Conservation (phyloP, 2,888 invertebrate species). For the Laspeyria flexula region DNA sequence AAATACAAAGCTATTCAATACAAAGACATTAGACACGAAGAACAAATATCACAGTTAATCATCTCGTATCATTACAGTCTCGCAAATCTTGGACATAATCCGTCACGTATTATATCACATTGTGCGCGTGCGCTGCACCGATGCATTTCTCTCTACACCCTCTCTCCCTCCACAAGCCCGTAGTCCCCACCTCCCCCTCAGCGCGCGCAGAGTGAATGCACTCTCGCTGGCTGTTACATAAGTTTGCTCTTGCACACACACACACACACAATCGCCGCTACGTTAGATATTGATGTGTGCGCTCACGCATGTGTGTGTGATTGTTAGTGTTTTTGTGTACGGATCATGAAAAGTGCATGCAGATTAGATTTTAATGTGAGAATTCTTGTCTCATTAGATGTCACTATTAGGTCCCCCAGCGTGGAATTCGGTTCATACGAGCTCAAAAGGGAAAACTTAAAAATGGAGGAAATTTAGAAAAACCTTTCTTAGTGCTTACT, state of each 20-base stretch:
- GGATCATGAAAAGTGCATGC: constrained; percentile 53
- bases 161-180: constrained; percentile 14
- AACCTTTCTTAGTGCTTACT: no score
- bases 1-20: no score
- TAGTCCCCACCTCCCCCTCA: constrained; percentile 32
- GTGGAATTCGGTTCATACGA: no score
- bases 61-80: constrained; percentile 44
- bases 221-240: constrained; percentile 78
- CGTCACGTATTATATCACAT: constrained; percentile 52
- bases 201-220: constrained; percentile 73
- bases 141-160: constrained; percentile 63
- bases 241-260: constrained; percentile 56
- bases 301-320: constrained; percentile 47
- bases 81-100: constrained; percentile 45
- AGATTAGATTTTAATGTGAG: constrained; percentile 49
- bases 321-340: constrained; percentile 46
- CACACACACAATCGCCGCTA: constrained; percentile 34
- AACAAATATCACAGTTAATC: constrained; percentile 43
- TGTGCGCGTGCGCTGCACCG: constrained; percentile 64
- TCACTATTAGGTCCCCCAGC: no score
- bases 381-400: constrained; percentile 30
- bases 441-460: no score
- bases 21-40: no score
- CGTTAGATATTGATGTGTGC: constrained; percentile 6
- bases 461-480: no score